A percentile compares a stretch with the other conserved stretches of the same genome.
phyloP scores from a whole-genome alignment of 2,113 vertebrate genomes.

The Xiphophorus couchianus region DNA sequence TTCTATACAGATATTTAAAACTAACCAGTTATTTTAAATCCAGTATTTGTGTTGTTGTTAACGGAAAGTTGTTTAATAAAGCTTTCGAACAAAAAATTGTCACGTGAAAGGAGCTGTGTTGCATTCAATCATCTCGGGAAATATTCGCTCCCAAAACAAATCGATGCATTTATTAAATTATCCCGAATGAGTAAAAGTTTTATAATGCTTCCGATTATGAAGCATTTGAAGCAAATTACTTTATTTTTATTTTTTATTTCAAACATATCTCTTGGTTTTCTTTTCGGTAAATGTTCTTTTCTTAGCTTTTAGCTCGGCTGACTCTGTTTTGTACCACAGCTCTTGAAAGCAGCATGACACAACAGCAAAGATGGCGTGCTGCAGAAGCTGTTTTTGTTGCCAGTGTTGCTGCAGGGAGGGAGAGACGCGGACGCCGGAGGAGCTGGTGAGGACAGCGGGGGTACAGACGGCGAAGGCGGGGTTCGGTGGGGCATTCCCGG shows the following conservation, averaged over 20 bases:
- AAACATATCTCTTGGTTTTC: not conserved
- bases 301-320: too few relatives aligned
- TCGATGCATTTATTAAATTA: not conserved
- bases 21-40: not conserved
- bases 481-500: not conserved
- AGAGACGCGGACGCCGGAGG: conserved; percentile 69
- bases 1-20: too few relatives aligned
- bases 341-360: conserved; percentile 45
- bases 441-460: conserved; percentile 52
- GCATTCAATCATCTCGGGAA: not conserved
- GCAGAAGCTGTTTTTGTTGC: conserved; percentile 67
- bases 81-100: not conserved
- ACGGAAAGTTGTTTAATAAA: not conserved
- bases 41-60: not conserved
- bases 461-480: fast-evolving
- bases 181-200: not conserved
- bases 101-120: not conserved
- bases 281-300: not conserved
- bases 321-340: not conserved
- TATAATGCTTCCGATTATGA: not conserved
- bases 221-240: not conserved
- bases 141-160: not conserved
- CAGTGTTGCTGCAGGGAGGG: conserved; percentile 66
- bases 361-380: conserved; percentile 73
- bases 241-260: not conserved